phyloP scores from a whole-genome alignment of 2,797 vertebrate genomes.

The Xiphorhynchus erythropygius region DNA sequence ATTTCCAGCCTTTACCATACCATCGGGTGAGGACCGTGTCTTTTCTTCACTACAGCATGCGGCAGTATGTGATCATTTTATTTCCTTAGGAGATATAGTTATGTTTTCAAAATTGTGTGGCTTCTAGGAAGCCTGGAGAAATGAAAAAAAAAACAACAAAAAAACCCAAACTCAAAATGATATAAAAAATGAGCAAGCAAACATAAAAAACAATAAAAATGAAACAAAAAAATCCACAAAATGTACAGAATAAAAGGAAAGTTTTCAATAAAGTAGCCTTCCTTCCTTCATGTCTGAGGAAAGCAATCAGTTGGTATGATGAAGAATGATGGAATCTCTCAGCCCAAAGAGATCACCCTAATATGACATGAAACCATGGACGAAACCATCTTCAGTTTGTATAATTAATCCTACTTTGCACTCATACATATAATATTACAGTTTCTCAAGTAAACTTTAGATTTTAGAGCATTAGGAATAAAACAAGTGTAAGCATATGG shows the following conservation, averaged over 20 bases:
- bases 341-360: rapidly evolving
- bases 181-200: background rate
- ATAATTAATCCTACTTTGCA: background rate
- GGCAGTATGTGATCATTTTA: background rate
- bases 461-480: background rate
- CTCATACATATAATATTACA: background rate
- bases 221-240: background rate
- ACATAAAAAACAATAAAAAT: too few species aligned
- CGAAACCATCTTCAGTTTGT: background rate
- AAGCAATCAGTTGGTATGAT: background rate
- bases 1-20: too few species aligned
- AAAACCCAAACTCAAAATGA: too few species aligned
- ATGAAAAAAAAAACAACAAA: background rate
- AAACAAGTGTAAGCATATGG: background rate
- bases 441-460: background rate
- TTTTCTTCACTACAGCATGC: too few species aligned
- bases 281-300: background rate
- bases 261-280: rapidly evolving
- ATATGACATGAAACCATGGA: background rate
- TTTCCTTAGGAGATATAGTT: background rate
- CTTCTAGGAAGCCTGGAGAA: background rate
- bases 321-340: background rate
- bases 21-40: too few species aligned
- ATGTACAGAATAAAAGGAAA: background rate
- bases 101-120: background rate